A percentile compares a stretch with the other conserved stretches of the same genome.
Conservation (phyloP, 2,113 vertebrate genomes). For the Phaethon lepturus region DNA sequence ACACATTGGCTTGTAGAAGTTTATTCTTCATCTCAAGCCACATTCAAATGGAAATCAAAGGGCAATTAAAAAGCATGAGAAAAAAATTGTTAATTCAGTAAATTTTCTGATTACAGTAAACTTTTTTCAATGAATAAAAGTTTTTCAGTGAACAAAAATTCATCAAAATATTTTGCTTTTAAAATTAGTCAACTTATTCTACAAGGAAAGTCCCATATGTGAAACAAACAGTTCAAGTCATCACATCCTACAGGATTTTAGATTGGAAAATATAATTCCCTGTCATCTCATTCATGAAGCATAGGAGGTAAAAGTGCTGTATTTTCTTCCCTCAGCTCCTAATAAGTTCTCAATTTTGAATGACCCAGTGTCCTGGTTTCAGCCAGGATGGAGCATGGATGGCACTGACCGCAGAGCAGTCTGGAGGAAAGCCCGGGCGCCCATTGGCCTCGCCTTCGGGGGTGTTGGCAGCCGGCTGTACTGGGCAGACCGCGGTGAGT, state of each 20-base stretch:
- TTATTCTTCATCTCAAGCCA: no score
- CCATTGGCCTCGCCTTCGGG: conserved; percentile 80
- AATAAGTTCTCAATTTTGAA: neutral
- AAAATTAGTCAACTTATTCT: neutral
- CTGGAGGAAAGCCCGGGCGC: conserved; percentile 79
- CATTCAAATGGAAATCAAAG: no score
- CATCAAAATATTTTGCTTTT: neutral
- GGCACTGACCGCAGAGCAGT: conserved; percentile 74
- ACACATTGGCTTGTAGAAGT: no score
- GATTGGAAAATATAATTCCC: neutral
- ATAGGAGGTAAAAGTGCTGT: neutral
- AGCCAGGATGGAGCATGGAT: no score
- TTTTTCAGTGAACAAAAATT: no score
- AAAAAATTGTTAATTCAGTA: no score
- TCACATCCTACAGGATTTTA: neutral
- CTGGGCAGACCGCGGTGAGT: conserved; percentile 88
- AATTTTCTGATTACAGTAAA: no score
- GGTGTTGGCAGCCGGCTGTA: conserved; percentile 78
- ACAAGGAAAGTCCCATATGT: neutral
- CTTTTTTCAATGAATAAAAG: no score
- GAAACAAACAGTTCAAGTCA: neutral
- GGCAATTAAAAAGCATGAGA: no score
- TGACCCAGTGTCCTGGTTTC: no score
- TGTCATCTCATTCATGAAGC: neutral
- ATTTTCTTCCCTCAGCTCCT: neutral